Conservation (phyloP, 23 tunicate genomes). For the Trididemnum nubilum region DNA sequence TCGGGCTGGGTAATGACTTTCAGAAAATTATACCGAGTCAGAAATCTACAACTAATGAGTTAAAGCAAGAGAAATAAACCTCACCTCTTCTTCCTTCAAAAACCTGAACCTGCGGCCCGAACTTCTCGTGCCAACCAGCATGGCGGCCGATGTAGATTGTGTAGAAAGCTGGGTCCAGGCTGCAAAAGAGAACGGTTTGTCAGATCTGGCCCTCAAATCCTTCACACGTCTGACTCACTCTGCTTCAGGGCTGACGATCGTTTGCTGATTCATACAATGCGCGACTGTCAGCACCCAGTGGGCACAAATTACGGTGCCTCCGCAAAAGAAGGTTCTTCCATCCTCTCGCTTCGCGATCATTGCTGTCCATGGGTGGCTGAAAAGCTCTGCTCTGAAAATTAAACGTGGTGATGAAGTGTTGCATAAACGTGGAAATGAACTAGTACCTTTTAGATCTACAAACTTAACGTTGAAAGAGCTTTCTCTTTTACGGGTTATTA, state of each 20-base stretch:
- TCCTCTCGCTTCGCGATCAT: slow-evolving; percentile 85
- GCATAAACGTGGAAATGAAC: background rate
- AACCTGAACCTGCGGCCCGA: slow-evolving; percentile 76
- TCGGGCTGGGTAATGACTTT: no score
- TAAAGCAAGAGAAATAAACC: background rate
- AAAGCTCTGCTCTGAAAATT: slow-evolving; percentile 66
- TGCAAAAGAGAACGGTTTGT: slow-evolving; percentile 4
- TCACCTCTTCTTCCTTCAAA: slow-evolving; percentile 67
- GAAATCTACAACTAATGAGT: no score
- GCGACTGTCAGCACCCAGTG: slow-evolving; percentile 86
- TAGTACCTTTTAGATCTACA: no score
- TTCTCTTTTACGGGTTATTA: background rate
- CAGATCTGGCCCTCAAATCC: no score
- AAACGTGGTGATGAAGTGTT: background rate
- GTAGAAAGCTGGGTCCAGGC: slow-evolving; percentile 72
- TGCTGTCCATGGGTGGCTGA: slow-evolving; percentile 97
- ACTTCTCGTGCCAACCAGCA: slow-evolving; percentile 46
- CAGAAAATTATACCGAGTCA: no score
- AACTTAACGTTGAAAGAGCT: no score
- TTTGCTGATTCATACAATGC: slow-evolving; percentile 79
- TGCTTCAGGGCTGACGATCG: background rate
- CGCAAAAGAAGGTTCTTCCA: slow-evolving; percentile 67
- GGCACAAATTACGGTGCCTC: slow-evolving; percentile 74
- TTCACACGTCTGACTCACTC: background rate
- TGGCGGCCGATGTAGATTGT: slow-evolving; percentile 80